Percentiles rank a stretch among this genome's conserved stretches.
Conservation (phyloP, 1,140 invertebrate species). For the Trissolcus basalis region DNA sequence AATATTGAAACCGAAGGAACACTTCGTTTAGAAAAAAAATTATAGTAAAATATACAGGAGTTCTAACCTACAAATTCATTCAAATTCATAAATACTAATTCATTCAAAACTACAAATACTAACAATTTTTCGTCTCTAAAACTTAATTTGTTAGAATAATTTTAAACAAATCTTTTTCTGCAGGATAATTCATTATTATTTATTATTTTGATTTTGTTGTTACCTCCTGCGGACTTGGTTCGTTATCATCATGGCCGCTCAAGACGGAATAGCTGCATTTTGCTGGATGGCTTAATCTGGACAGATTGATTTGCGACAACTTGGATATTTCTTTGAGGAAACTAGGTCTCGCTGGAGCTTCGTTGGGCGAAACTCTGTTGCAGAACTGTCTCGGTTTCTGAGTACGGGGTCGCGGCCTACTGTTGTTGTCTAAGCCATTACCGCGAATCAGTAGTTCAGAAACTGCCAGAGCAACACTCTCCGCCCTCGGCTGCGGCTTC, state of each 20-base stretch:
- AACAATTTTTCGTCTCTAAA: no score
- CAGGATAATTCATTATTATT: no score
- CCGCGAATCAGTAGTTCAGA: slow-evolving; percentile 76
- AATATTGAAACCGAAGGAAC: no score
- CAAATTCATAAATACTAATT: no score
- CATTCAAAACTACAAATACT: no score
- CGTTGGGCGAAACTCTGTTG: slow-evolving; percentile 69
- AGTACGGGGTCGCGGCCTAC: slow-evolving; percentile 64
- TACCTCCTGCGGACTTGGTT: slow-evolving; percentile 79
- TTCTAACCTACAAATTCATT: no score
- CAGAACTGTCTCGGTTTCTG: slow-evolving; percentile 72
- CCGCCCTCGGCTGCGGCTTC: slow-evolving; percentile 84
- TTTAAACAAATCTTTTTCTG: no score
- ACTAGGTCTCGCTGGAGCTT: slow-evolving; percentile 71
- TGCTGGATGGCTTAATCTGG: slow-evolving; percentile 80
- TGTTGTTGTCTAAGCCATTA: slow-evolving; percentile 63
- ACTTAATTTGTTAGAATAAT: no score
- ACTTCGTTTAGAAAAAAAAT: no score
- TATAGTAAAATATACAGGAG: no score
- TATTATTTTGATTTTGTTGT: slow-evolving; percentile 7
- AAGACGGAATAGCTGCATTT: slow-evolving; percentile 84
- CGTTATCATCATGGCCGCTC: slow-evolving; percentile 81
- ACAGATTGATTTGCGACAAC: slow-evolving; percentile 83
- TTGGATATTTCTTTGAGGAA: slow-evolving; percentile 85
- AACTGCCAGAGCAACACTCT: slow-evolving; percentile 79